A percentile compares a stretch with the other conserved stretches of the same genome.
Conservation (phyloP, 2,113 vertebrate genomes). For the Dermatemys mawii region DNA sequence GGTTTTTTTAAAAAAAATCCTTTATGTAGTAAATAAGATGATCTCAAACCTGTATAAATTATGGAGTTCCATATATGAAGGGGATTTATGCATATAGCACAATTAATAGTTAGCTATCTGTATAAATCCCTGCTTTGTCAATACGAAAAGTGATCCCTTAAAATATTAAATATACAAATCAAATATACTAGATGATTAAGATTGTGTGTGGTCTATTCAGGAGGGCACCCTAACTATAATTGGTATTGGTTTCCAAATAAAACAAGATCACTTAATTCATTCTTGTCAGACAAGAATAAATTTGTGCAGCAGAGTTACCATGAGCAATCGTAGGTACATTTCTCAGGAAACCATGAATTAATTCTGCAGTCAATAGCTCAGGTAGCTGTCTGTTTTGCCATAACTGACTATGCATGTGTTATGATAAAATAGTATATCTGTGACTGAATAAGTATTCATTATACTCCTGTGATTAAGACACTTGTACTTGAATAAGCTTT, state of each 20-base stretch:
- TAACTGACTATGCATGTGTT: neutral
- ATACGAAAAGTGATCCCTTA: neutral
- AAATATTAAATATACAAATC: neutral
- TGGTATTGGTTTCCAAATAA: slow-evolving; percentile 9
- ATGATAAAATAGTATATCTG: neutral
- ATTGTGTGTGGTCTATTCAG: neutral
- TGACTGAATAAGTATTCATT: neutral
- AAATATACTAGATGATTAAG: neutral
- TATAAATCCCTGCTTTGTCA: neutral
- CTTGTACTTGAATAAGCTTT: neutral
- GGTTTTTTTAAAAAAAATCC: neutral
- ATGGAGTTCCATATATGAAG: neutral
- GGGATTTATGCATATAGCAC: slow-evolving; percentile 18
- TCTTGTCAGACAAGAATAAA: neutral
- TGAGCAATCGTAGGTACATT: neutral
- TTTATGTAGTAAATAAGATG: neutral
- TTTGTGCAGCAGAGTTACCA: neutral
- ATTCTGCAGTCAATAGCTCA: neutral
- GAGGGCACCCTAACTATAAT: neutral
- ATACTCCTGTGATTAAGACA: neutral
- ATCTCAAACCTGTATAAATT: neutral
- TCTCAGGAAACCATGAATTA: neutral
- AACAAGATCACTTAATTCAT: neutral
- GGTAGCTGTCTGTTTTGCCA: neutral
- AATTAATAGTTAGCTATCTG: neutral